These are phyloP conservation scores for Abscondita cerata DNA, from an alignment of 2,888 invertebrate species.

Conservation along the genomic window DNA sequence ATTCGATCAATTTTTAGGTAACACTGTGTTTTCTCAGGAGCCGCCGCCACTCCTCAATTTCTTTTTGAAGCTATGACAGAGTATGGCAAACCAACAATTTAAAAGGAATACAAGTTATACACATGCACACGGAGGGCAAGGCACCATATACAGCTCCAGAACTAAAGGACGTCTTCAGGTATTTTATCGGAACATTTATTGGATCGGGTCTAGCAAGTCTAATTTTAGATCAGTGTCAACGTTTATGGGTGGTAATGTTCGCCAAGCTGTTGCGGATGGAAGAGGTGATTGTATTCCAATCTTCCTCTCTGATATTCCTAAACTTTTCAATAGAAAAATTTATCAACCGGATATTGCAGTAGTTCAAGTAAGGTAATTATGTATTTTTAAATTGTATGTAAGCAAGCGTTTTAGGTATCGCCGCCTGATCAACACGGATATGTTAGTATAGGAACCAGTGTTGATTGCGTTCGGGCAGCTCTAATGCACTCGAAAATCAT, in stretches of 20 bases:
- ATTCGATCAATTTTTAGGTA: conserved; percentile 78
- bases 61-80: conserved; percentile 84
- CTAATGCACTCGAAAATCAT: conserved; percentile 84
- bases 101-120: conserved; percentile 80
- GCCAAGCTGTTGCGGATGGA: conserved; percentile 86
- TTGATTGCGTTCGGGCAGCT: conserved; percentile 90
- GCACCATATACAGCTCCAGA: conserved; percentile 76
- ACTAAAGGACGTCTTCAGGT: conserved; percentile 73
- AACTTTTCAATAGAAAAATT: conserved; percentile 84
- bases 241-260: conserved; percentile 93
- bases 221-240: conserved; percentile 81
- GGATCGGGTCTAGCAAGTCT: too few relatives aligned
- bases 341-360: conserved; percentile 85
- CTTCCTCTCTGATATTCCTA: conserved; percentile 92
- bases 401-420: too few relatives aligned
- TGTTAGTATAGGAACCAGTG: conserved; percentile 85
- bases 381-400: neutral
- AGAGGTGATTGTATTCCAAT: conserved; percentile 89
- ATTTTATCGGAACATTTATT: conserved; percentile 1
- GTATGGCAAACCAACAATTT: conserved; percentile 75
- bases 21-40: conserved; percentile 86
- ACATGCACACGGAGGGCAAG: conserved; percentile 92
- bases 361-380: conserved; percentile 66
- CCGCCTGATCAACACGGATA: too few relatives aligned
- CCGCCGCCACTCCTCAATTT: conserved; percentile 87